These are phyloP conservation scores for Glandiceps talaboti DNA, from an alignment of 53 echinoderm and acorn worm genomes.

Conservation along the genomic window DNA sequence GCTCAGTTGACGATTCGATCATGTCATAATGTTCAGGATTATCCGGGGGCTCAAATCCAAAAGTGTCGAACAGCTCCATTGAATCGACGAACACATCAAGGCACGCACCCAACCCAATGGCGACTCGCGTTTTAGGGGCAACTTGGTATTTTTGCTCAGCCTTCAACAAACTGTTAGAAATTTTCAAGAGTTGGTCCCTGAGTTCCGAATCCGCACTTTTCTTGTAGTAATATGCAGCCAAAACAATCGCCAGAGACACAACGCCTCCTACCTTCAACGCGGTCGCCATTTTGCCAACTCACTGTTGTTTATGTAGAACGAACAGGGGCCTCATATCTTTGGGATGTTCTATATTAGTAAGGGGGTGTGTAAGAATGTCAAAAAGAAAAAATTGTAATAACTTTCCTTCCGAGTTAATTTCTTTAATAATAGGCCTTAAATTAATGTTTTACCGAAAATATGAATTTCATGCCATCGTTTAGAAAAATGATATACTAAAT, in stretches of 20 bases:
- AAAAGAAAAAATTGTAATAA: too few relatives aligned
- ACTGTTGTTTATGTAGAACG: too few relatives aligned
- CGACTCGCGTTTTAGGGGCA: conserved; percentile 39
- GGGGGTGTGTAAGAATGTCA: too few relatives aligned
- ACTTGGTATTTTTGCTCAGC: conserved; percentile 54
- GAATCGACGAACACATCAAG: conserved; percentile 34
- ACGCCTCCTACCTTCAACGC: conserved; percentile 32
- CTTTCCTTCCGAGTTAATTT: too few relatives aligned
- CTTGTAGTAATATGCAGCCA: conserved; percentile 45
- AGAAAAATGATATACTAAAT: too few relatives aligned
- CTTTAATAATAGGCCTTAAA: too few relatives aligned
- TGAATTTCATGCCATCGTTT: too few relatives aligned
- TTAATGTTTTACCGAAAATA: too few relatives aligned
- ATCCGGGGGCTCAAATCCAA: conserved; percentile 38
- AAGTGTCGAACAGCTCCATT: conserved; percentile 38
- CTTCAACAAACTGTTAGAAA: conserved; percentile 36
- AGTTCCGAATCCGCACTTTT: conserved; percentile 37
- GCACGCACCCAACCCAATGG: conserved; percentile 66
- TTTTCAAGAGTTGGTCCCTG: conserved; percentile 33
- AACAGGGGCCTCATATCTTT: too few relatives aligned
- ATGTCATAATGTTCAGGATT: conserved; percentile 40
- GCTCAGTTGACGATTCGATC: conserved; percentile 27
- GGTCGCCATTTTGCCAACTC: conserved; percentile 33
- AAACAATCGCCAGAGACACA: conserved; percentile 32
- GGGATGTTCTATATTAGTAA: too few relatives aligned